Evolutionary conservation across 92 coral and sea anemone genomes (phyloP).

Genomic region (Hydrozoanthus gracilis): DNA sequence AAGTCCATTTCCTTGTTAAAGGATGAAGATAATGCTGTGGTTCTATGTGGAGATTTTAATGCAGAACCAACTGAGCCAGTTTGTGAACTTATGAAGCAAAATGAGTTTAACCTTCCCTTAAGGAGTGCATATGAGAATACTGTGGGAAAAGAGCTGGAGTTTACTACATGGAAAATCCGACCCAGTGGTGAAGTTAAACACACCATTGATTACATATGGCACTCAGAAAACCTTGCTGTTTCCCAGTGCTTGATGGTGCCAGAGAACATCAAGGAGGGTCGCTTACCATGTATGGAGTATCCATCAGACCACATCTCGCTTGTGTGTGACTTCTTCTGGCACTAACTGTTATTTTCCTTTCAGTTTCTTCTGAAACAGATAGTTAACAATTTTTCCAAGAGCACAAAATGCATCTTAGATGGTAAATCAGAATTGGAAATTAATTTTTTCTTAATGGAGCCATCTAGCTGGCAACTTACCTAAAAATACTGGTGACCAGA

Average conservation of each 20-base stretch:
- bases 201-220: slow-evolving; percentile 95
- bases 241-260: slow-evolving; percentile 77
- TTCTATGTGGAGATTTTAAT: slow-evolving; percentile 94
- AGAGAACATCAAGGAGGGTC: slow-evolving; percentile 56
- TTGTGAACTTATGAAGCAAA: slow-evolving; percentile 75
- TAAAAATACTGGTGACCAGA: too few species aligned
- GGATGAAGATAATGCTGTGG: slow-evolving; percentile 59
- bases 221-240: slow-evolving; percentile 68
- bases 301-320: slow-evolving; percentile 95
- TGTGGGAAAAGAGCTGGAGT: slow-evolving; percentile 70
- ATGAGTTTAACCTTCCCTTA: slow-evolving; percentile 50
- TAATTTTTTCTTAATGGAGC: too few species aligned
- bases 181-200: slow-evolving; percentile 89
- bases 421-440: too few species aligned
- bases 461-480: too few species aligned
- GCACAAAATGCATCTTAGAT: too few species aligned
- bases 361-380: too few species aligned
- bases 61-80: slow-evolving; percentile 94
- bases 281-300: slow-evolving; percentile 79
- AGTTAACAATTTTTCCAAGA: not conserved
- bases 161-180: slow-evolving; percentile 91
- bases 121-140: slow-evolving; percentile 77
- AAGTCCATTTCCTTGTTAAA: slow-evolving; percentile 58
- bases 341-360: slow-evolving; percentile 7
- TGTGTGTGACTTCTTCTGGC: slow-evolving; percentile 89